phyloP scores from a whole-genome alignment of 2,797 vertebrate genomes.

The Gymnothorax javanicus region DNA sequence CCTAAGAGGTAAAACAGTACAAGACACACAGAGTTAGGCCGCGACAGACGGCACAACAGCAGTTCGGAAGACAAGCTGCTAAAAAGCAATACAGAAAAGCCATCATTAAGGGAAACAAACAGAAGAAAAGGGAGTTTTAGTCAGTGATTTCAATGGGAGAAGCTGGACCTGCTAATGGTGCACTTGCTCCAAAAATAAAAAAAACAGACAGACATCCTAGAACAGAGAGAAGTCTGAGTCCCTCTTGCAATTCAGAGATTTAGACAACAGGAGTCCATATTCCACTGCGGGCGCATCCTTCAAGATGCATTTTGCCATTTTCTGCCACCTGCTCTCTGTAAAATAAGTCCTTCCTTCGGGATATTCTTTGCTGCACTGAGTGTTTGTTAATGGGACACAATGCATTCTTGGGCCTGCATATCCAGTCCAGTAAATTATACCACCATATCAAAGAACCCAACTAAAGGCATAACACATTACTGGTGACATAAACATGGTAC shows the following conservation, averaged over 20 bases:
- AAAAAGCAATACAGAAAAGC: constrained; percentile 81
- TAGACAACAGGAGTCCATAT: constrained; percentile 25
- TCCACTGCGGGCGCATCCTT: constrained; percentile 30
- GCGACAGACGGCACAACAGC: constrained; percentile 76
- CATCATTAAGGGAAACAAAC: constrained; percentile 64
- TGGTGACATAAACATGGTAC: background rate
- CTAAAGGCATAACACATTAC: background rate
- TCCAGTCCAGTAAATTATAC: background rate
- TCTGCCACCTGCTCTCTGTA: constrained; percentile 22
- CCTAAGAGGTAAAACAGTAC: constrained; percentile 94
- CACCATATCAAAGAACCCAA: background rate
- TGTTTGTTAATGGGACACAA: background rate
- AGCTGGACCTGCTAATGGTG: constrained; percentile 66
- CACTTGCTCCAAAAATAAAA: constrained; percentile 47
- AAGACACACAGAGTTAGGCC: constrained; percentile 95
- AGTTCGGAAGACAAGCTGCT: constrained; percentile 77
- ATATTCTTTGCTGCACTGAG: background rate
- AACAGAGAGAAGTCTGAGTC: constrained; percentile 36
- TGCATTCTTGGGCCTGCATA: background rate
- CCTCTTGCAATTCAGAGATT: constrained; percentile 28
- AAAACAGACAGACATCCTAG: constrained; percentile 32
- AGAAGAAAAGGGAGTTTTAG: constrained; percentile 66
- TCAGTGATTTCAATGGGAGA: constrained; percentile 74
- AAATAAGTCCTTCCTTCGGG: constrained; percentile 19
- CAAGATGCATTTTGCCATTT: background rate